phyloP scores from a whole-genome alignment of 2,113 vertebrate genomes.

The Cinclus mexicanus region DNA sequence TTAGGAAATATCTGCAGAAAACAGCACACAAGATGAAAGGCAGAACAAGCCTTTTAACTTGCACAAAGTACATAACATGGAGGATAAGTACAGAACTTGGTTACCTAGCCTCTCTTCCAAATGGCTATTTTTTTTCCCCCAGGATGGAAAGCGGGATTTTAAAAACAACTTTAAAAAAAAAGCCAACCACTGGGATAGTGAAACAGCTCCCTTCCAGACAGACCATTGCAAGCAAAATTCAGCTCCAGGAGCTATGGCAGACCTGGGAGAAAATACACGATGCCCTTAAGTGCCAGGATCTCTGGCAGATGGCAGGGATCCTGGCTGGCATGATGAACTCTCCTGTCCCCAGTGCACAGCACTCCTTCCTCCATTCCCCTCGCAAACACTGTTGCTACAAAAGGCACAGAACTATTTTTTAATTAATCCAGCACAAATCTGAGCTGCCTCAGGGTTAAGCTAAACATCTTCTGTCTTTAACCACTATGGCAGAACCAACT shows the following conservation, averaged over 20 bases:
- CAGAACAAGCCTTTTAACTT: constrained; percentile 65
- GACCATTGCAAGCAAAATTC: background rate
- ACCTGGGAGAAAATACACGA: fast-evolving
- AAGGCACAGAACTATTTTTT: background rate
- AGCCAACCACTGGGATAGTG: background rate
- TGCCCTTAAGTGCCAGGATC: background rate
- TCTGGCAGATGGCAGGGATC: fast-evolving
- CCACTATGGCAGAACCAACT: background rate
- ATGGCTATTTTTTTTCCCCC: background rate
- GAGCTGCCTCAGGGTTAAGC: constrained; percentile 8
- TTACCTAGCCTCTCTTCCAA: background rate
- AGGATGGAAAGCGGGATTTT: background rate
- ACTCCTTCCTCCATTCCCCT: background rate
- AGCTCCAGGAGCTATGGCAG: background rate
- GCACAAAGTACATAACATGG: background rate
- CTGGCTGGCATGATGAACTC: background rate
- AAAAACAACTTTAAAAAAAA: background rate
- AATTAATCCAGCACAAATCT: constrained; percentile 14
- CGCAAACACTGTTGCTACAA: background rate
- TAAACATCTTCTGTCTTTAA: background rate
- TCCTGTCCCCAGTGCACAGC: background rate
- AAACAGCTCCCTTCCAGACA: background rate
- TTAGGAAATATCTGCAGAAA: constrained; percentile 77
- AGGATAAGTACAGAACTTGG: background rate
- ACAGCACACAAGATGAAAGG: constrained; percentile 67